Base-by-base conservation (phyloP, 2,797 vertebrate species). In the Leptatherina wallacei region DNA sequence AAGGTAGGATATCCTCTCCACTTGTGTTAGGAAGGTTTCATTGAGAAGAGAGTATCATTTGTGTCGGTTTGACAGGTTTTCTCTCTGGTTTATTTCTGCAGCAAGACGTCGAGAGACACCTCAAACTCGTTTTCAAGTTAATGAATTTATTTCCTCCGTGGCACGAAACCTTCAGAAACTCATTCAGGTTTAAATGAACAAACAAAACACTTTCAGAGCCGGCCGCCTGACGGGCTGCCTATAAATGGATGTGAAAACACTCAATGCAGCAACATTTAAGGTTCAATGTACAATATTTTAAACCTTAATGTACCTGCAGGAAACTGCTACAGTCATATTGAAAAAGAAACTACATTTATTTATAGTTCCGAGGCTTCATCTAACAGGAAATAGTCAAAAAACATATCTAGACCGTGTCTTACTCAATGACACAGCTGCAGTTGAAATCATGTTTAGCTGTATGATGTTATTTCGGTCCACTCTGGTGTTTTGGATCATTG, bases 131-230 rank as follows among this genome's bases (percentile, higher is more conserved):
- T 52, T 52, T 52, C 22, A 12, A 52, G 51, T 52, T 52, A 52
- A 52, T 52, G 51, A 52, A 52, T 52, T 52, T 52, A 52, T 52
- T 52, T 52, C 51, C 22, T 27, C 51, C 24, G 10, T 27, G 51
- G 51, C 51, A 52, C 22, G 51, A 52, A 52, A 13, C 51, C 32
- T 52, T 52, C 51, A 52, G 51, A 27, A 52, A 52, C 51, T 52
- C 51, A 52, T 52, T 52, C 51, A 24, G 24, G 51, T 52, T 52
- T 52, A 52, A 14, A 52, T 27, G 51, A 52, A 52, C 22, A 52
- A 24, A 52, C 22, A 52, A 52, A 52, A 52, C 51, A 52, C 24
- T 52, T 52, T 11, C 51, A 52, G 51, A 24, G 24, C 22, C 2
- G 51, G 24, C 24, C 11, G 22, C 22, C n/a, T 24, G 49, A 11